phyloP scores from a whole-genome alignment of 2,113 vertebrate species.

The Embiotoca jacksoni region DNA sequence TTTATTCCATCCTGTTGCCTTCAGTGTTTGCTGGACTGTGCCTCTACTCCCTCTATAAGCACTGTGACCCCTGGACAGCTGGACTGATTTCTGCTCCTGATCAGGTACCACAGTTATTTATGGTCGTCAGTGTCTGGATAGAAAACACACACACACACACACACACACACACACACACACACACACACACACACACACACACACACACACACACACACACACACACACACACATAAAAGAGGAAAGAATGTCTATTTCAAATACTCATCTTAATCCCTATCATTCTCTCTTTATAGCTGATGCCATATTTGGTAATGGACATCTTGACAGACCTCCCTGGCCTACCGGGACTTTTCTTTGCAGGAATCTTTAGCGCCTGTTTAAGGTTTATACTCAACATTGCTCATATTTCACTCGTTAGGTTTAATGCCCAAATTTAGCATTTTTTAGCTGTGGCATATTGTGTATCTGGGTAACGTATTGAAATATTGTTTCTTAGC shows the following conservation, averaged over 20 bases:
- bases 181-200: no score
- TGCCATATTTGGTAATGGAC: constrained; percentile 86
- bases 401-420: not conserved
- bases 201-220: no score
- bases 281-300: constrained; percentile 72
- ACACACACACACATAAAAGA: no score
- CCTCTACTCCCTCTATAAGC: constrained; percentile 92
- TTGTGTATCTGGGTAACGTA: no score
- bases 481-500: no score
- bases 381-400: constrained; percentile 76
- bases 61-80: constrained; percentile 90
- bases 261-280: not conserved
- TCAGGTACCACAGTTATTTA: constrained; percentile 83
- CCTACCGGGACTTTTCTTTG: constrained; percentile 86
- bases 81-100: constrained; percentile 88
- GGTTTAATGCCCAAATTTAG: no score
- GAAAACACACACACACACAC: no score
- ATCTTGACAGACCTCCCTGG: constrained; percentile 83
- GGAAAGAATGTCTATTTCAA: no score
- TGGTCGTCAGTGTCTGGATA: not conserved
- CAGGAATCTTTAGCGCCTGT: constrained; percentile 86
- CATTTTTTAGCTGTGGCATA: no score
- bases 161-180: no score
- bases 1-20: constrained; percentile 86
- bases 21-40: constrained; percentile 87